Percentiles rank a stretch among this genome's conserved stretches.
Conservation (phyloP, 2,888 invertebrate species). For the Thysanoteuthis rhombus region DNA sequence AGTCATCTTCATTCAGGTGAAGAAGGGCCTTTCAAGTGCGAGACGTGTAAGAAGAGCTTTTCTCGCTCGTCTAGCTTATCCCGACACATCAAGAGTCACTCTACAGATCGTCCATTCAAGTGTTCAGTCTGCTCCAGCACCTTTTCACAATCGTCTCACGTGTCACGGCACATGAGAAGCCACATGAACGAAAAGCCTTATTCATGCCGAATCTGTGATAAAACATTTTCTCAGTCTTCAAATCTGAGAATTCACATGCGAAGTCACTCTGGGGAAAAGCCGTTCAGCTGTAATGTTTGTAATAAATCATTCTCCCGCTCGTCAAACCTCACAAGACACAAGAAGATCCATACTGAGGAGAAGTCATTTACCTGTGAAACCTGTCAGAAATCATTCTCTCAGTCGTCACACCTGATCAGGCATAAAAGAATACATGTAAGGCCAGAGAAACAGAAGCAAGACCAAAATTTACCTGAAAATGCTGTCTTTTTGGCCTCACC, state of each 20-base stretch:
- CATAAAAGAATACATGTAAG: conserved; percentile 13
- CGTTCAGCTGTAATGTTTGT: neutral
- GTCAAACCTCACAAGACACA: conserved; percentile 15
- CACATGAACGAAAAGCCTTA: conserved; percentile 1
- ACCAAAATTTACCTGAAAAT: neutral
- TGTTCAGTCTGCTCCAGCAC: neutral
- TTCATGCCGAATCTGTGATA: neutral
- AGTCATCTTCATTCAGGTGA: conserved; percentile 1
- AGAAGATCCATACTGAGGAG: neutral
- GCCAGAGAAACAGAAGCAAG: neutral
- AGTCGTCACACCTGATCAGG: conserved; percentile 1
- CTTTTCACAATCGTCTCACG: conserved; percentile 16
- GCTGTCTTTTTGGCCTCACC: neutral
- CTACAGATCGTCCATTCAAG: neutral
- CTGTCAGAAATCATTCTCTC: conserved; percentile 17
- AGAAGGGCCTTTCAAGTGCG: neutral
- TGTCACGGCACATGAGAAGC: conserved; percentile 13
- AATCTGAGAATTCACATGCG: conserved; percentile 21
- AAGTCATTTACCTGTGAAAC: conserved; percentile 2
- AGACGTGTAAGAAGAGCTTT: neutral
- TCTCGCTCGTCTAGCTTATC: neutral
- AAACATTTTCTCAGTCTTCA: neutral
- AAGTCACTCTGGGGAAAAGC: conserved; percentile 22
- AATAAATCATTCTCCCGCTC: conserved; percentile 17
- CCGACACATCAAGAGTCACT: neutral